Conservation (phyloP, 2,113 vertebrate species). For the Eublepharis macularius region DNA sequence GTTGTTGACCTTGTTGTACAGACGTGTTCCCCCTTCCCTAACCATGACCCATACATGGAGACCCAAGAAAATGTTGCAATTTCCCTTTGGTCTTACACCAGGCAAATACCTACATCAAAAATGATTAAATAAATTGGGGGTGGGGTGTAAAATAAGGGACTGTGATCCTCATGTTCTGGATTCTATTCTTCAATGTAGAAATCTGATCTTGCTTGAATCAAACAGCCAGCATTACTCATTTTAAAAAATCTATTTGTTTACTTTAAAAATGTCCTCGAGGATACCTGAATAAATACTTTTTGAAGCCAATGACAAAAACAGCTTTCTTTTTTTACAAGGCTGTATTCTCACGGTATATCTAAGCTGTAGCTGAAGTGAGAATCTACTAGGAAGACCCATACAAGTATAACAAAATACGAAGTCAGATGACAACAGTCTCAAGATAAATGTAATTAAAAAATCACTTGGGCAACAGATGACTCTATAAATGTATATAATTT, state of each 20-base stretch:
- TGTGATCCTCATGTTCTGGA: neutral
- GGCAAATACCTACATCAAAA: neutral
- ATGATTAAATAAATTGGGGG: too few species aligned
- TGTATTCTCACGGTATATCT: neutral
- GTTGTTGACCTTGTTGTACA: too few species aligned
- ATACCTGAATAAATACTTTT: too few species aligned
- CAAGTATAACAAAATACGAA: neutral
- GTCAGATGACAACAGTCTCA: neutral
- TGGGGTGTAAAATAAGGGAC: neutral
- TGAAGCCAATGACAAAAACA: too few species aligned
- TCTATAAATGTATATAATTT: neutral
- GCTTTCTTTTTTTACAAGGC: too few species aligned
- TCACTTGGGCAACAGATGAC: neutral
- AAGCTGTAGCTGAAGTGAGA: neutral
- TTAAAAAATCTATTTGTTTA: too few species aligned
- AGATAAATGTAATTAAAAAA: neutral
- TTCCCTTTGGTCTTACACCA: neutral
- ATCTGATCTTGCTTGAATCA: neutral
- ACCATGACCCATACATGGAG: too few species aligned
- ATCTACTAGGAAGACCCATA: neutral
- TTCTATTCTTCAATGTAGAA: neutral
- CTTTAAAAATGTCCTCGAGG: too few species aligned
- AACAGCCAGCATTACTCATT: neutral
- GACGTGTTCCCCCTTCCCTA: too few species aligned
- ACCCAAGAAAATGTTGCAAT: neutral